Conservation (phyloP, 2,888 invertebrate genomes). For the Pristionchus japonicus region DNA sequence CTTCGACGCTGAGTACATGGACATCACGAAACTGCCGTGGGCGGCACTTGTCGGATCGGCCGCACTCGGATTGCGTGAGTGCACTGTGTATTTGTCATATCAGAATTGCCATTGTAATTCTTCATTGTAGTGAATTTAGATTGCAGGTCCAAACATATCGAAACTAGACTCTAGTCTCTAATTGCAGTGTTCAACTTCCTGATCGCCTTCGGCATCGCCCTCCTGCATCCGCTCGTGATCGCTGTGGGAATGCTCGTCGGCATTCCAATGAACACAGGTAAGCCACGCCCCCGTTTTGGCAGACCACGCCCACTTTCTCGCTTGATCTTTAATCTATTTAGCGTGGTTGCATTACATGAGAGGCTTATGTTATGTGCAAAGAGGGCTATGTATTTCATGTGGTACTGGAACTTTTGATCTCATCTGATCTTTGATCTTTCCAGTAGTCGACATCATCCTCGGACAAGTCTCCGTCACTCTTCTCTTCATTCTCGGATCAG, state of each 20-base stretch:
- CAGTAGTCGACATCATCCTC: slow-evolving; percentile 62
- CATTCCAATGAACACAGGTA: slow-evolving; percentile 94
- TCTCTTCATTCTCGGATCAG: slow-evolving; percentile 55
- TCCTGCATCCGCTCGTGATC: slow-evolving; percentile 94
- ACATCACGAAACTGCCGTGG: slow-evolving; percentile 90
- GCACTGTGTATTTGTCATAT: background rate
- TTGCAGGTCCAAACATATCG: no score
- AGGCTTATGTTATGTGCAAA: no score
- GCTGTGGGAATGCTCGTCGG: slow-evolving; percentile 93
- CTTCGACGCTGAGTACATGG: slow-evolving; percentile 82
- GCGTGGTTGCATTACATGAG: no score
- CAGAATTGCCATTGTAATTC: no score
- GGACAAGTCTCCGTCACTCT: slow-evolving; percentile 50
- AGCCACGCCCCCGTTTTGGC: no score
- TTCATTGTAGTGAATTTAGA: no score
- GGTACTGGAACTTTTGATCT: no score
- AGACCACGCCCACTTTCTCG: background rate
- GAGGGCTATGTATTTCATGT: no score
- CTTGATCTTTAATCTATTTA: no score
- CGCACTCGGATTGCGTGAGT: slow-evolving; percentile 76
- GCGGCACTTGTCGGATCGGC: slow-evolving; percentile 84
- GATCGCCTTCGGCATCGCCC: slow-evolving; percentile 92
- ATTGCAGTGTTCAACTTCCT: slow-evolving; percentile 90
- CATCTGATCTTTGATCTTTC: slow-evolving; percentile 1
- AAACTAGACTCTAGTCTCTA: no score